Base-by-base conservation (phyloP, 1,140 invertebrate genomes). In the Eciton burchellii region DNA sequence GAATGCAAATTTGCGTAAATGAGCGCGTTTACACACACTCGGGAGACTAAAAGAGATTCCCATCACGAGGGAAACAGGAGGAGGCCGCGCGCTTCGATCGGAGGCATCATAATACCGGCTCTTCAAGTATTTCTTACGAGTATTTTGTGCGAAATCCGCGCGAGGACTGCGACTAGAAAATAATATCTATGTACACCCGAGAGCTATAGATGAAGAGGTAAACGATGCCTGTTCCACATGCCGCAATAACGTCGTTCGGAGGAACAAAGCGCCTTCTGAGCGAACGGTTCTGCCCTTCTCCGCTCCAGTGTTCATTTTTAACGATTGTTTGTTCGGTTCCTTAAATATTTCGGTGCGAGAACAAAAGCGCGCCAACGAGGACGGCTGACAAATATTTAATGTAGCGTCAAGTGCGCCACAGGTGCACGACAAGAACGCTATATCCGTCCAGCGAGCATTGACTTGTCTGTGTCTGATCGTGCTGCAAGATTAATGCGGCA, bases 401-500 rank as follows among this genome's bases (percentile, higher is more conserved):
- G 79, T 45, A 70, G 72, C 59, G 47, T 59, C 52, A 56, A 81
- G 65, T 56, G 43, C 62, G 21, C 52, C 14, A 60, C 57, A 82
- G 59, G 72, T 84, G 60, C 70, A 62, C n/a, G 73, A 56, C 45
- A 76, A 73, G 79, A 66, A 68, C 21, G 21, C 45, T 24, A 84
- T 24, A 84, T 59, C 74, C 54, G 54, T 57, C 76, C 70, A 77
- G 74, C 82, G 74, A 72, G 52, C 84, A 59, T 56, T 82, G 60
- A 81, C 87, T 84, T 77, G 76, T 87, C 83, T 87, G 88, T 89
- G 87, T 87, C 73, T 82, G 72, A 89, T 89, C 88, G 82, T 79
- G 54, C 60, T 89, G 83, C 70, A 88, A 89, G 76, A 89, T 89
- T 89, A 87, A 89, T 89, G 83, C 76, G 56, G 45, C 83, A 88